Percentiles rank a stretch among this genome's conserved stretches.
Conservation (phyloP, 1,140 invertebrate genomes). For the Diplogasteroides magnus region DNA sequence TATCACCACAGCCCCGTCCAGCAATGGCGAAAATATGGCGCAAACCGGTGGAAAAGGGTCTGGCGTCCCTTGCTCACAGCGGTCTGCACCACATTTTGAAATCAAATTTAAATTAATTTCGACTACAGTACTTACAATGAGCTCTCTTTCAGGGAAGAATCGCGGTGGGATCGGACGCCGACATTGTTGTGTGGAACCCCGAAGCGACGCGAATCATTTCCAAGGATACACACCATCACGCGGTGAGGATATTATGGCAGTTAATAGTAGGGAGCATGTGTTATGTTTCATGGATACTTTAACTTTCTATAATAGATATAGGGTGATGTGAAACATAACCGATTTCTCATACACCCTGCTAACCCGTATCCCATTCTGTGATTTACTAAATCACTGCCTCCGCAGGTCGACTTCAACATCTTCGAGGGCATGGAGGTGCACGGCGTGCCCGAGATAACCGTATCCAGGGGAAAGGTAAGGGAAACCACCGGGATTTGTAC, state of each 20-base stretch:
- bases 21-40: no score
- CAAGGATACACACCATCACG: slow-evolving; percentile 80
- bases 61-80: no score
- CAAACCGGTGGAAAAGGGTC: not conserved
- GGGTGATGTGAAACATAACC: no score
- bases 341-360: no score
- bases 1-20: no score
- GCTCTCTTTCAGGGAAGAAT: slow-evolving; percentile 70
- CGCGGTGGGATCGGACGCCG: slow-evolving; percentile 85
- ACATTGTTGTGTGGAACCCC: slow-evolving; percentile 91
- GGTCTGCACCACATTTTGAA: no score
- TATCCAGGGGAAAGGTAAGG: slow-evolving; percentile 27
- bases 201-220: slow-evolving; percentile 77
- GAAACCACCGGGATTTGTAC: no score
- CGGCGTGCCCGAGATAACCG: slow-evolving; percentile 66
- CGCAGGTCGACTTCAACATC: slow-evolving; percentile 83
- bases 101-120: no score
- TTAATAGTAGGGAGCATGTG: no score
- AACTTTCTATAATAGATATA: no score
- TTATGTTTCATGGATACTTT: no score
- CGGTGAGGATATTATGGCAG: not conserved
- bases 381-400: not conserved
- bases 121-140: no score
- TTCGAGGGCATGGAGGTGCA: slow-evolving; percentile 78
- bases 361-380: not conserved